Base-by-base conservation (phyloP, 2,888 invertebrate species). In the Lissonota sp. region DNA sequence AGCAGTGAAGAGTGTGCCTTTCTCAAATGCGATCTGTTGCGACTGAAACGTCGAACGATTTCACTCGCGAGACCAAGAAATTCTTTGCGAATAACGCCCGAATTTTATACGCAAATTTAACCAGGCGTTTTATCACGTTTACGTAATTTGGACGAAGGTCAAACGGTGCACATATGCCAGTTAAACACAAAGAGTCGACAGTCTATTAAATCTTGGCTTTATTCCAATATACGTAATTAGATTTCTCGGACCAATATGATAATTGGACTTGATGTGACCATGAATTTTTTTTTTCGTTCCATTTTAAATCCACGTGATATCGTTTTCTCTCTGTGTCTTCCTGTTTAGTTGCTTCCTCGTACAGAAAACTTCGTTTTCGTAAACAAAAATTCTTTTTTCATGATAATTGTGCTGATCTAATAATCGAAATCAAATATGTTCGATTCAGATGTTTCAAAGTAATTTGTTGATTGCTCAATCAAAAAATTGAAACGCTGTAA, bases 141-240 rank as follows among this genome's bases (percentile, higher is more conserved):
- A 79, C 82, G 82, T 71, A 82, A 82, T 78, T 82, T 69, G 57
- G 71, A 57, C 79, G 82, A 82, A 82, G 82, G 82, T 79, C 75
- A 82, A 67, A 78, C 49, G 53, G 40, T 71, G 69, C 80, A 67
- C 14, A 39, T n/a, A 37, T 79, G 85, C 79, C 73, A 79, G 73
- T 82, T 74, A 80, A 86, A 84, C 84, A 84, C 80, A 87, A 87
- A 84, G 86, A 86, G 75, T 84, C 84, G 80, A 83, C 81, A 83
- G 86, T 86, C 83, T 88, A 86, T 86, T 86, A 88, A 84, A 88
- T 87, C 88, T 90, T 92, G 91, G 90, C 90, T 86, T 86, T 76
- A 85, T 86, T 91, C 90, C 91, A 90, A 84, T 85, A 83, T 87
- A 89, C 87, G 87, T 89, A 90, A 88, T 91, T 88, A 88, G 88